Base-by-base conservation (phyloP, 2,888 invertebrate genomes). In the Gymnocheta viridis region DNA sequence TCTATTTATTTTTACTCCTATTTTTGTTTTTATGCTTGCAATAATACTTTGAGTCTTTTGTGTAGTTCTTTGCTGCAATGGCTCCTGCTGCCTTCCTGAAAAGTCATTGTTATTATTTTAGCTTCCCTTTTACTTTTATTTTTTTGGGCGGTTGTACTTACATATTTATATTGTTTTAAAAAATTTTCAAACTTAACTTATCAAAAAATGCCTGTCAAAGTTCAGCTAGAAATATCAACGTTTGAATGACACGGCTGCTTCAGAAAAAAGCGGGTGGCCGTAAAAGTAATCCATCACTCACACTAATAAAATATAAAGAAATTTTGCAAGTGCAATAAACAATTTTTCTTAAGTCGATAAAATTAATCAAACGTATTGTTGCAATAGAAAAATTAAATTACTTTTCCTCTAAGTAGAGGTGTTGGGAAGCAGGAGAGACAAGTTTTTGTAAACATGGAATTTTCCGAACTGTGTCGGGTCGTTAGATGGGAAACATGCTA, bases 131-230 rank as follows among this genome's bases (percentile, higher is more conserved):
- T 24, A 35, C 49, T 49, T 38, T 51, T 38, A n/a, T n/a, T n/a
- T n/a, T n/a, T n/a, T n/a, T n/a, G n/a, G n/a, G n/a, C 22, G 6
- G 19, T 77, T 38, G 4, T 47, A 66, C 56, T 67, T 14, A 41
- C 51, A 49, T 47, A 66, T 49, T 67, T 14, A 41, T 58, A 49
- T 67, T 12, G 2, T 64, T 64, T 66, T 49, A 5, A 9, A 9
- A 24, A 79, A 82, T 69, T 44, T 82, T 60, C 44, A 67, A 58
- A 38, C 74, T 76, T 72, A 81, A 86, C 78, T 78, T 69, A 76
- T 54, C 74, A 73, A 72, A 64, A 41, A 73, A 79, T 58, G 47
- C 76, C 66, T 62, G 14, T 74, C 49, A 73, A 82, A 80, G 29
- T 58, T 74, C 64, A 84, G 70, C 77, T n/a, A 62, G 60, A 62